Evolutionary conservation across 2,113 vertebrate species (phyloP).

Genomic region (Pipa parva): DNA sequence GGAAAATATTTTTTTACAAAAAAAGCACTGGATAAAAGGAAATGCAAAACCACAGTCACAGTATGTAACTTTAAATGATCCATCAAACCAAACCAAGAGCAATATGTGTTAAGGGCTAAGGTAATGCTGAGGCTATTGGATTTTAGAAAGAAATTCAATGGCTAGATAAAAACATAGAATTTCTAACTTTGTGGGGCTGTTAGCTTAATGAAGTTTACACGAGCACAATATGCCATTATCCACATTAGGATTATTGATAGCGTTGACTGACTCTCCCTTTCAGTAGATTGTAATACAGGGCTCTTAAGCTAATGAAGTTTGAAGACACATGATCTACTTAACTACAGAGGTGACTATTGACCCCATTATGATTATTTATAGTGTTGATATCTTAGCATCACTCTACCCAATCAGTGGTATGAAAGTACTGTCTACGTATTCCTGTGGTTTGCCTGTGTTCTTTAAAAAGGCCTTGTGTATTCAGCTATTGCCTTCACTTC

Average conservation of each 20-base stretch:
- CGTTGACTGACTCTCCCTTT: background rate
- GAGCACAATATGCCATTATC: background rate
- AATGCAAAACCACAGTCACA: no score
- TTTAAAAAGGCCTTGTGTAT: background rate
- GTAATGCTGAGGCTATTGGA: no score
- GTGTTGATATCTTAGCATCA: background rate
- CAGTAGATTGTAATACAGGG: background rate
- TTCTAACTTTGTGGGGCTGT: background rate
- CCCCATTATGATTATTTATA: background rate
- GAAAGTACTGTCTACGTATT: background rate
- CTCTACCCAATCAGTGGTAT: background rate
- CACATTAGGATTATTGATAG: background rate
- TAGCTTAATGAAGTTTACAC: background rate
- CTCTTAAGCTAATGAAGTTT: constrained; percentile 1
- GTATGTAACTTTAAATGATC: no score
- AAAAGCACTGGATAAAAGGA: no score
- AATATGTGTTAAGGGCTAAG: no score
- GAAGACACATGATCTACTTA: background rate
- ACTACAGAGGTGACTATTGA: background rate
- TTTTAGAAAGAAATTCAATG: no score
- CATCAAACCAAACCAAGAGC: no score
- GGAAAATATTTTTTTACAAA: no score
- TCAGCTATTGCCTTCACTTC: background rate
- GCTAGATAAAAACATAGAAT: no score
- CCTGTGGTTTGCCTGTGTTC: background rate